phyloP scores from a whole-genome alignment of 2,797 vertebrate genomes.

The Takifugu rubripes region DNA sequence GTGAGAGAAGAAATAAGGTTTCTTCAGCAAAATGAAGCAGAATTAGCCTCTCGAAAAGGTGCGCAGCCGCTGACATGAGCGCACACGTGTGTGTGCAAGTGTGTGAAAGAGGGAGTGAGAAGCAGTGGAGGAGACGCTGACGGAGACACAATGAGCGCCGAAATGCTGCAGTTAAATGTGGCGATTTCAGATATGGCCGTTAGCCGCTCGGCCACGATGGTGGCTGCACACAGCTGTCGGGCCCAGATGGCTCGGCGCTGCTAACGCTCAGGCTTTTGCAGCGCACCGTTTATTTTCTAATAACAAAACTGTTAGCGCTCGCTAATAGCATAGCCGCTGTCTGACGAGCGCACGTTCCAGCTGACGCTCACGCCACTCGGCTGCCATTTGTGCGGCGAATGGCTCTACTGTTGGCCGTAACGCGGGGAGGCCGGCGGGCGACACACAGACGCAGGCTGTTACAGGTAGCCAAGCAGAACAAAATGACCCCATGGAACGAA shows the following conservation, averaged over 20 bases:
- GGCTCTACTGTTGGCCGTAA: conserved; percentile 38
- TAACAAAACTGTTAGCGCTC: conserved; percentile 79
- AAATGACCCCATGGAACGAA: conserved; percentile 36
- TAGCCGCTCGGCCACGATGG: conserved; percentile 64
- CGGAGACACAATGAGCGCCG: conserved; percentile 29
- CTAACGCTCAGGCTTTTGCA: conserved; percentile 75
- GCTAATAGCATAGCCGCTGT: conserved; percentile 69
- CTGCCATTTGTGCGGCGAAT: conserved; percentile 58
- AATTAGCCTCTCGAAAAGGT: background rate
- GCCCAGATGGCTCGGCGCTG: conserved; percentile 74
- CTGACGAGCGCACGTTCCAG: conserved; percentile 67
- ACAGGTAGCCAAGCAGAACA: conserved; percentile 39
- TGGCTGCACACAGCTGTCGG: conserved; percentile 74
- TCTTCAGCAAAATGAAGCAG: too few species aligned
- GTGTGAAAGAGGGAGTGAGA: conserved; percentile 15
- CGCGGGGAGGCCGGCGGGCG: conserved; percentile 18
- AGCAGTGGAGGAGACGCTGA: conserved; percentile 24
- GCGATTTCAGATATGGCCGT: conserved; percentile 62
- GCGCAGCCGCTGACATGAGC: conserved; percentile 19
- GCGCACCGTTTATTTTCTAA: conserved; percentile 76
- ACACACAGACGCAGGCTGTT: conserved; percentile 22
- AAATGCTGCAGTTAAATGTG: conserved; percentile 50
- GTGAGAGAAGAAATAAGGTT: conserved; percentile 13
- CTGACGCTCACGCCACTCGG: conserved; percentile 55
- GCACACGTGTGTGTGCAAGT: conserved; percentile 7